Conservation (phyloP, 2,797 vertebrate species). For the Sparus aurata region DNA sequence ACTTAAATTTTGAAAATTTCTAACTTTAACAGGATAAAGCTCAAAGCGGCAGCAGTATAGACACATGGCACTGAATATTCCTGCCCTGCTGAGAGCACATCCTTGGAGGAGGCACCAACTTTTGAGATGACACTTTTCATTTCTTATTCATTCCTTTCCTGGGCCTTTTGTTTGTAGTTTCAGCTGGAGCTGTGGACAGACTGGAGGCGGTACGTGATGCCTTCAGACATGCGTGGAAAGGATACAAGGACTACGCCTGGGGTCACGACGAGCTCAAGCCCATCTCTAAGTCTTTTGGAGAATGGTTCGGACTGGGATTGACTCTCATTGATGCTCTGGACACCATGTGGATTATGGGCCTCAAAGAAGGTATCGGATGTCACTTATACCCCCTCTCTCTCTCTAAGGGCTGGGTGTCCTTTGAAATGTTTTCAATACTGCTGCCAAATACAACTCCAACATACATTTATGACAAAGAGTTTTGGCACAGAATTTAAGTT, state of each 20-base stretch:
- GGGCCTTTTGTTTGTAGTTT: constrained; percentile 32
- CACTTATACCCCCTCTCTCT: not conserved
- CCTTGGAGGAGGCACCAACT: not conserved
- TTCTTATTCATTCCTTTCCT: constrained; percentile 24
- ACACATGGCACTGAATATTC: constrained; percentile 21
- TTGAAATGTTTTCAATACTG: not conserved
- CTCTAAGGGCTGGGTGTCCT: not conserved
- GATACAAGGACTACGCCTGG: constrained; percentile 94
- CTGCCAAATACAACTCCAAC: not conserved
- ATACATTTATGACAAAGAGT: not conserved
- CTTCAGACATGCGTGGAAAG: constrained; percentile 96
- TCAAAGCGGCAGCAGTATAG: constrained; percentile 11
- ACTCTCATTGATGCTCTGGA: constrained; percentile 95
- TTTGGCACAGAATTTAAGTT: not conserved
- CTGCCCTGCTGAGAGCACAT: not conserved
- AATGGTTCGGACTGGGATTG: constrained; percentile 98
- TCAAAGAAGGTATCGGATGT: constrained; percentile 90
- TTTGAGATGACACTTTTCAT: constrained; percentile 10
- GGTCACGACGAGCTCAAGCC: constrained; percentile 97
- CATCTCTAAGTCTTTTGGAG: constrained; percentile 90
- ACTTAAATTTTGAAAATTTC: constrained; percentile 18
- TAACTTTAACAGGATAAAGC: constrained; percentile 10
- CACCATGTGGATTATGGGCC: constrained; percentile 97
- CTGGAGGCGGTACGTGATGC: constrained; percentile 89
- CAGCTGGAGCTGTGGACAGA: constrained; percentile 67